Conservation (phyloP, 2,888 invertebrate species). For the Lapara coniferarum region DNA sequence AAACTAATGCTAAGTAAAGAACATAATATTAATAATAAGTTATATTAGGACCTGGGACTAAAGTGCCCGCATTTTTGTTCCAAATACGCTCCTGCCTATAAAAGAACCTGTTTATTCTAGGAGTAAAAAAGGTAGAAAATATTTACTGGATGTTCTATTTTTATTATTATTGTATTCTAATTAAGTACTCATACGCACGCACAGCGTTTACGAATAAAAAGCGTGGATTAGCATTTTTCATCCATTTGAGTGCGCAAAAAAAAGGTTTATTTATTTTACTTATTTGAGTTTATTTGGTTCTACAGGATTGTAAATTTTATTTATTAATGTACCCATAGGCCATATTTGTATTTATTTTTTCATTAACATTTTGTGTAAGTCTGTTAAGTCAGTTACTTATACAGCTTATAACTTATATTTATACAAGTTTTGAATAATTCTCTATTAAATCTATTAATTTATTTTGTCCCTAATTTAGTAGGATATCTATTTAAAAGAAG, state of each 20-base stretch:
- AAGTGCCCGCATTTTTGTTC: no score
- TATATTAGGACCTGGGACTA: no score
- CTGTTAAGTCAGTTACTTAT: no score
- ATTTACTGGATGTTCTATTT: slow-evolving; percentile 12
- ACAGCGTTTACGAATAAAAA: neutral
- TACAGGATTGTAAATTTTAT: no score
- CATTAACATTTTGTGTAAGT: neutral
- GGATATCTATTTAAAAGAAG: no score
- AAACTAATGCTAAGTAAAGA: no score
- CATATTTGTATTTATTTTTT: neutral
- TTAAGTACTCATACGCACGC: slow-evolving; percentile 11
- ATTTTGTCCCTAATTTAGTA: no score
- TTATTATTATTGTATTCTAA: slow-evolving; percentile 19
- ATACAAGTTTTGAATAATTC: no score
- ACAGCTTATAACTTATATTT: no score
- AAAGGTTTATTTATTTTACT: no score
- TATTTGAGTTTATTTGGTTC: neutral
- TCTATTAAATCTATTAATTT: no score
- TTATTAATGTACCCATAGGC: neutral
- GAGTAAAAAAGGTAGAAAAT: slow-evolving; percentile 4
- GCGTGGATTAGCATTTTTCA: neutral
- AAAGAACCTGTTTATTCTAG: neutral
- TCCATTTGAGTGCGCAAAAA: neutral
- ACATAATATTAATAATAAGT: no score
- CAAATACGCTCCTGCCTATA: neutral